Base-by-base conservation (phyloP, 2,888 invertebrate species). In the Cryptocephalus moraei region DNA sequence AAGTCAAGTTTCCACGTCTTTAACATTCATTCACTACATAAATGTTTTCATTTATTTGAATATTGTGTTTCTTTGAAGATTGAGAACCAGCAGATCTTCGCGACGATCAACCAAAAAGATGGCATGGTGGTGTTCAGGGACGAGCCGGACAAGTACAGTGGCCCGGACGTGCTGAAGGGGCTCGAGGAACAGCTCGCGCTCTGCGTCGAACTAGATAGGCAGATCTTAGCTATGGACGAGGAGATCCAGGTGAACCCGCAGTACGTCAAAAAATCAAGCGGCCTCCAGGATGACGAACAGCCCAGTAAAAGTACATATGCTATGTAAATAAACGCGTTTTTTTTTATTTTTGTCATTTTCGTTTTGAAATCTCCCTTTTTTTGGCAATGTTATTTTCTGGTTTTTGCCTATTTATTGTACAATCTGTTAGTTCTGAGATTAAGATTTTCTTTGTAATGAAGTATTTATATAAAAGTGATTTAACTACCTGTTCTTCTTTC, bases 111-210 rank as follows among this genome's bases (percentile, higher is more conserved):
- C 74, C 92, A 95, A 73, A 91, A 91, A 70, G 95, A 96, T 73
- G 95, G 96, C 10, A 96, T 96, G 95, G 95, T 97, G 11, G 80
- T 92, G 45, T 97, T 97, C 68, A 82, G 91, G 59, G 95, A 96
- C 64, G 91, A 91, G 69, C 94, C 94, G 9, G 94, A 95, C 67
- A 93, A 92, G 69, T 95, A 90, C 69, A 89, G 92, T 61, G 89
- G 91, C 52, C 88, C 92, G 0, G 81, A 82, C 62, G 93, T 94
- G 73, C 76, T 96, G 62, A 82, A 86, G 61, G 81, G 86, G 53
- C 73, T 96, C 50, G 92, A 95, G 72, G 82, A 86, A 63, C 84
- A 90, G 74, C 84, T 91, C 81, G 81, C 82, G 32, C 77, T 83
- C 32, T 91, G 91, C 65, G 91, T 92, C 65, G 86, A 87, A 65